Base-by-base conservation (phyloP, 1,140 invertebrate species). In the Cryptotermes secundus region DNA sequence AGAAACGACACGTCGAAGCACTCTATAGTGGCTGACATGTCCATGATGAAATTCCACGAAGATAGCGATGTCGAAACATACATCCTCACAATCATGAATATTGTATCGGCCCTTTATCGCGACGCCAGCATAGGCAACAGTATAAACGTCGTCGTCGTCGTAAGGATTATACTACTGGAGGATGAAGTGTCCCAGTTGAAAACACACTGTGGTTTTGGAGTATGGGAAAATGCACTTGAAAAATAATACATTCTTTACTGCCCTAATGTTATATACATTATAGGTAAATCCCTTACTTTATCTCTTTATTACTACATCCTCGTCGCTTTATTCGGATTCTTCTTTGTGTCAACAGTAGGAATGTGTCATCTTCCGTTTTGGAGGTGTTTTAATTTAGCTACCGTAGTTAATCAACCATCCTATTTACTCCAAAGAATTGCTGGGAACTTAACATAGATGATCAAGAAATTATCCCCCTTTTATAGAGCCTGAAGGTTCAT, bases 41-140 rank as follows among this genome's bases (percentile, higher is more conserved):
- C 94, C 85, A 97, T 98, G 96, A 93, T 95, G 83, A 93, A 95
- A 19, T 97, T 96, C 88, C 96, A 97, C 90, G 91, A 93, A 85
- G 93, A 96, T 87, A 93, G 94, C 87, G 95, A 96, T 87, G 92
- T 97, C 45, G 94, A 96, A 87, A 96, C 94, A 6, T 97, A 98
- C 89, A 92, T 97, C 16, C 91, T 98, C 38, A 97, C 96, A 34
- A 95, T 98, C 65, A 97, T 98, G 96, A 98, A 97, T 88, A 97
- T 97, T 95, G 97, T 97, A 3, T 96, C 96, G 0, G 93, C 93
- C 0, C 89, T 98, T 6, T 97, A 97, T 88, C 94, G 95, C 89
- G 96, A 97, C 88, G 95, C 96, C 3, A 96, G 94, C 83, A 96
- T 98, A 85, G 96, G 96, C 49, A 97, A 97, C 90, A 95, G 95